A percentile compares a stretch with the other conserved stretches of the same genome.
phyloP scores from a whole-genome alignment of 1,140 invertebrate species.

The Megalonaias nervosa region DNA sequence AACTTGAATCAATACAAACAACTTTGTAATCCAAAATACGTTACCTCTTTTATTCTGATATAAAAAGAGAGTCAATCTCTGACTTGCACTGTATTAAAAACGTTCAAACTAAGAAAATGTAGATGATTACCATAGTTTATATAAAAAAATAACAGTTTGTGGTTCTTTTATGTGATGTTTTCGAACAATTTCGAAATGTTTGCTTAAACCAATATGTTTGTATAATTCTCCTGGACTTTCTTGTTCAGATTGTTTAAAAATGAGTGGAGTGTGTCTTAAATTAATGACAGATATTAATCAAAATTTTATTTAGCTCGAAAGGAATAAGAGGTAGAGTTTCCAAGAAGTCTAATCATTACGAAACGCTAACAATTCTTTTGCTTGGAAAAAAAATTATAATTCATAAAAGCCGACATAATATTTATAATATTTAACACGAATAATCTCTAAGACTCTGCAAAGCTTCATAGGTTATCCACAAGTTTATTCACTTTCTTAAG shows the following conservation, averaged over 20 bases:
- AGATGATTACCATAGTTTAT: conserved; percentile 34
- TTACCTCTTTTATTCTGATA: not conserved
- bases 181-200: conserved; percentile 28
- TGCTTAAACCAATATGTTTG: conserved; percentile 28
- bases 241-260: conserved; percentile 48
- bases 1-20: conserved; percentile 21
- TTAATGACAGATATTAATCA: conserved; percentile 33
- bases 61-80: not conserved
- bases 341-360: conserved; percentile 32
- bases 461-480: conserved; percentile 42
- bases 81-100: conserved; percentile 1
- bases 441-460: conserved; percentile 56
- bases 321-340: conserved; percentile 31
- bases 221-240: conserved; percentile 44
- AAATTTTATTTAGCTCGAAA: conserved; percentile 31
- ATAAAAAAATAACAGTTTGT: conserved; percentile 28
- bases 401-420: not conserved
- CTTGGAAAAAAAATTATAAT: conserved; percentile 15
- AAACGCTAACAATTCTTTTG: conserved; percentile 34
- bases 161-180: conserved; percentile 28
- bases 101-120: conserved; percentile 4
- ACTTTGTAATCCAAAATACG: conserved; percentile 15
- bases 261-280: conserved; percentile 32
- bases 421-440: conserved; percentile 39
- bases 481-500: conserved; percentile 47